A percentile compares a stretch with the other conserved stretches of the same genome.
phyloP scores from a whole-genome alignment of 2,113 vertebrate species.

The Mola mola region DNA sequence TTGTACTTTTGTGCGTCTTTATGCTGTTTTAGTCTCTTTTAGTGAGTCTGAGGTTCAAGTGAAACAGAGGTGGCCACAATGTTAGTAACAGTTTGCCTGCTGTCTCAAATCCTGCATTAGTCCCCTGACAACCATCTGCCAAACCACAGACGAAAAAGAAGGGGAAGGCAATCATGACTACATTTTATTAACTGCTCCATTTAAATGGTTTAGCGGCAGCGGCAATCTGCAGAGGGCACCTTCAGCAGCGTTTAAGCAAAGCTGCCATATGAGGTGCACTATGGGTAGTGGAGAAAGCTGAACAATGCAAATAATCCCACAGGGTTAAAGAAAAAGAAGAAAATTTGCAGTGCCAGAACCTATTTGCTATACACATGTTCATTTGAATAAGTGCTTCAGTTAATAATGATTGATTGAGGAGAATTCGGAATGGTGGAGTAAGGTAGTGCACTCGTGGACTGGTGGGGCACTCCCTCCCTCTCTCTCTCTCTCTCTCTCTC shows the following conservation, averaged over 20 bases:
- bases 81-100: conserved; percentile 23
- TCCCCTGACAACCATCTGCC: conserved; percentile 51
- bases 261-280: conserved; percentile 68
- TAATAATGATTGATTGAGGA: conserved; percentile 75
- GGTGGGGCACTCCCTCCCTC: conserved; percentile 37
- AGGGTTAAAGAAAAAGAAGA: conserved; percentile 59
- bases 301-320: conserved; percentile 72
- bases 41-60: too few relatives aligned
- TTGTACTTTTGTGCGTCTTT: too few relatives aligned
- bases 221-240: conserved; percentile 77
- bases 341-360: conserved; percentile 43
- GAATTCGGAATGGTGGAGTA: conserved; percentile 48
- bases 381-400: conserved; percentile 76
- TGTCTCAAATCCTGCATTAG: conserved; percentile 41
- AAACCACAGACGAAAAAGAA: conserved; percentile 45
- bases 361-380: conserved; percentile 72
- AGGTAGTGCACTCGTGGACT: conserved; percentile 36
- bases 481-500: conserved; percentile 29
- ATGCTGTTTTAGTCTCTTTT: too few relatives aligned
- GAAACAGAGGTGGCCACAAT: background rate
- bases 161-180: conserved; percentile 71
- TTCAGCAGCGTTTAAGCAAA: conserved; percentile 69
- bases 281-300: conserved; percentile 46
- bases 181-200: conserved; percentile 76
- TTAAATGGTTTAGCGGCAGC: conserved; percentile 72